Percentiles rank a stretch among this genome's conserved stretches.
These are phyloP conservation scores for Polydrusus cervinus DNA, from an alignment of 2,888 invertebrate genomes.

Conservation along the genomic window DNA sequence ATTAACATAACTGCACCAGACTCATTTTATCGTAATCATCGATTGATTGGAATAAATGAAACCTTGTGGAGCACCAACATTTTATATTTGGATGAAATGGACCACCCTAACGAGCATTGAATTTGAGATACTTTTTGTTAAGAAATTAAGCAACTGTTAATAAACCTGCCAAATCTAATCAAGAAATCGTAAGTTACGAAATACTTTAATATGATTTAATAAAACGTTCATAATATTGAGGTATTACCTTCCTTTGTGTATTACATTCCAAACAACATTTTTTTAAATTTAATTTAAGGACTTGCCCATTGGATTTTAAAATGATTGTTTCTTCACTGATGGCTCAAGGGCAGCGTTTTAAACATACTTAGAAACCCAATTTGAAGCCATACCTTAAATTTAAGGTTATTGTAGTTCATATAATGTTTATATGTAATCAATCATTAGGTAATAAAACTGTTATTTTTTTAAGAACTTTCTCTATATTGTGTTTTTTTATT, in stretches of 20 bases:
- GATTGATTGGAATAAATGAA: too few species aligned
- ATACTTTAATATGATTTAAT: not conserved
- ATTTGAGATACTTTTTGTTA: not conserved
- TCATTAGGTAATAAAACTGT: not conserved
- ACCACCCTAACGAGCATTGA: too few species aligned
- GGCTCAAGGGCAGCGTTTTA: slow-evolving; percentile 2
- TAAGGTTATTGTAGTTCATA: not conserved
- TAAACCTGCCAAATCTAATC: not conserved
- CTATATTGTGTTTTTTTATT: too few species aligned
- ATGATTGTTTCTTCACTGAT: slow-evolving; percentile 11
- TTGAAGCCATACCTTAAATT: not conserved
- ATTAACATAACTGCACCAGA: too few species aligned
- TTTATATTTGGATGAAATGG: too few species aligned
- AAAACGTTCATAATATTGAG: not conserved
- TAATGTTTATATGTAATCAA: not conserved
- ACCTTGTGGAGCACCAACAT: too few species aligned
- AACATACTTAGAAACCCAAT: not conserved
- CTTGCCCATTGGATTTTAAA: not conserved
- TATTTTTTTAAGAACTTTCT: not conserved
- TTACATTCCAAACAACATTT: not conserved
- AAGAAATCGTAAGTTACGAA: not conserved
- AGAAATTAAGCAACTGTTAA: slow-evolving; percentile 4
- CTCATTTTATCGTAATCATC: too few species aligned
- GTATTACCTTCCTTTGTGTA: not conserved
- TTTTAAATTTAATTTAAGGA: not conserved